These are phyloP conservation scores for Lanius ludovicianus DNA, from an alignment of 2,113 vertebrate species.

Conservation along the genomic window DNA sequence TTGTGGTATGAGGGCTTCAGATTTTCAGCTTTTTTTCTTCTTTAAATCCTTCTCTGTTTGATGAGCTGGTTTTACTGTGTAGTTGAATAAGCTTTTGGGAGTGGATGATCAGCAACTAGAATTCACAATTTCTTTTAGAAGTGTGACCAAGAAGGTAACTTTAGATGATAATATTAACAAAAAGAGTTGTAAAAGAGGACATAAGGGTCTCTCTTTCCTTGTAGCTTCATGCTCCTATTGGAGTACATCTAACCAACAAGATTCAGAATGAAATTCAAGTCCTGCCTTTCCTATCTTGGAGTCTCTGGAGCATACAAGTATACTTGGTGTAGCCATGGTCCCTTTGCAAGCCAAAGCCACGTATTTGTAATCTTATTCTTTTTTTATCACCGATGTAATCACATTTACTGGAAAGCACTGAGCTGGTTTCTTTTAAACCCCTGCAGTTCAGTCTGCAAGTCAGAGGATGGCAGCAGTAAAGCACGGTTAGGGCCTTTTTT, in stretches of 20 bases:
- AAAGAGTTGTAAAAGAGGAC: background rate
- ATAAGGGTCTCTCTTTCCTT: background rate
- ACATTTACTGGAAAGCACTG: background rate
- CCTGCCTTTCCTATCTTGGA: background rate
- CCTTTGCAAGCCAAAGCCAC: background rate
- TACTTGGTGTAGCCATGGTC: accelerated
- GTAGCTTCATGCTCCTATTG: background rate
- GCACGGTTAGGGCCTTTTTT: background rate
- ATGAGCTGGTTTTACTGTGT: background rate
- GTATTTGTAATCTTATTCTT: background rate
- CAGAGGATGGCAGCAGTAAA: constrained; percentile 69
- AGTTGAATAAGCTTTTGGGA: background rate
- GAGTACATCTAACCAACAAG: background rate
- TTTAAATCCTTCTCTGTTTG: background rate
- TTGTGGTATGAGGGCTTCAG: background rate
- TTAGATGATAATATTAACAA: background rate
- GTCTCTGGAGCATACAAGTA: background rate
- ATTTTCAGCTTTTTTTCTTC: background rate
- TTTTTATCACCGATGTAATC: background rate
- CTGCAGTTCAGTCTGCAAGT: background rate
- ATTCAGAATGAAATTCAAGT: background rate
- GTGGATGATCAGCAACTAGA: background rate
- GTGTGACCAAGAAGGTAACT: background rate
- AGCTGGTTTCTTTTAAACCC: background rate
- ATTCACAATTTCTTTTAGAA: background rate